Base-by-base conservation (phyloP, 1,140 invertebrate genomes). In the Grapholita molesta region DNA sequence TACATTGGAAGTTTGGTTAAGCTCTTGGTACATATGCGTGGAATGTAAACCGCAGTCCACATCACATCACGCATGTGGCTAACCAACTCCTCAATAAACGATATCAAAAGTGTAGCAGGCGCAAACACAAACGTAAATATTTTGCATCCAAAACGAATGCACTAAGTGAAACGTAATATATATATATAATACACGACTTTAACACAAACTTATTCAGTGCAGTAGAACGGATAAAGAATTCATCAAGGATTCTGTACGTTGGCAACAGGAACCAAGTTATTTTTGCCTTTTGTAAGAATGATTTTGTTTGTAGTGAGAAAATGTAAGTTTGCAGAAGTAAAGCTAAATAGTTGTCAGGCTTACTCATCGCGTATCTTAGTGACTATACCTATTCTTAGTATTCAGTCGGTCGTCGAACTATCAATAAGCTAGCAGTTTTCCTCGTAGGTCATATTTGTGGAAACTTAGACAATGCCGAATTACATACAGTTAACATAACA, bases 291-390 rank as follows among this genome's bases (percentile, higher is more conserved):
- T 25, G 24, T 15, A 12, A 57, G 24, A 61, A 15, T 28, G 30
- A 61, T 28, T 24, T 28, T 28, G 53, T 57, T n/a, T 25, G 53
- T 18, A 3, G 53, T 30, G 9, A 28, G 55, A 25, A 61, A 61
- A 61, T 9, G 24, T 61, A 30, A 32, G 25, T 61, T 61, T 61
- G 55, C n/a, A 28, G 55, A 30, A 55, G 21, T 48, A 48, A n/a
- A 28, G 24, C 55, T 28, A 61, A 61, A 28, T 25, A 61, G 55
- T 61, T 15, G 55, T 61, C 24, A 61, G 52, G 55, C 55, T 61
- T 61, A 61, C 55, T 61, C 55, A 61, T 61, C 21, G 55, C 55
- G 55, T 61, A 61, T 15, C 55, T 61, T 28, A 28, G 12, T 61
- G 3, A 25, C 55, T 61, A 61, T 61, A 8, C 55, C 55, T 61